Evolutionary conservation across 1,140 invertebrate genomes (phyloP).

Genomic region (Zeugodacus cucurbitae): DNA sequence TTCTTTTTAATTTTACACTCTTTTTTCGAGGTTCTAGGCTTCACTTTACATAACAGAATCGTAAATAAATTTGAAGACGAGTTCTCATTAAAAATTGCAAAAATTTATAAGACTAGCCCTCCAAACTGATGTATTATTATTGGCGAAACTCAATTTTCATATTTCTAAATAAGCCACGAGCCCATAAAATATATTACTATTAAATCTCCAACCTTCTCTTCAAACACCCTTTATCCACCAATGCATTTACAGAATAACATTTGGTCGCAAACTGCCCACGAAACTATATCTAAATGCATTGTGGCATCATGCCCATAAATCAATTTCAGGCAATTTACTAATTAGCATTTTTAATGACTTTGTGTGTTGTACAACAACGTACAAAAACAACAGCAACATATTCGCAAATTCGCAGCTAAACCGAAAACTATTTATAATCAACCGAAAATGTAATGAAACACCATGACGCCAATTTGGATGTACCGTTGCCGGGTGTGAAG

Average conservation of each 20-base stretch:
- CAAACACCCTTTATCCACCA: background rate
- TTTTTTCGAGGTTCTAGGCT: too few species aligned
- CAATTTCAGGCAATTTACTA: constrained; percentile 29
- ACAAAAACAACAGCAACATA: background rate
- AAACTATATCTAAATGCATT: background rate
- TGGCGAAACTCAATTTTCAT: too few species aligned
- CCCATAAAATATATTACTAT: background rate
- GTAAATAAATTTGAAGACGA: too few species aligned
- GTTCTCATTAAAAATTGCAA: too few species aligned
- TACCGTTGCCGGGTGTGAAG: background rate
- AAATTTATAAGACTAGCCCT: too few species aligned
- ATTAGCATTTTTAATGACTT: constrained; percentile 37
- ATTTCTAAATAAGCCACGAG: too few species aligned
- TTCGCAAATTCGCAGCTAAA: constrained; percentile 23
- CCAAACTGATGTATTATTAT: too few species aligned
- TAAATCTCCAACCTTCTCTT: background rate
- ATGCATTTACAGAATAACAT: background rate
- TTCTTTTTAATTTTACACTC: too few species aligned
- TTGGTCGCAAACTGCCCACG: background rate
- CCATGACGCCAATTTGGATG: background rate
- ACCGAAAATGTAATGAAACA: background rate
- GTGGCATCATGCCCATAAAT: background rate
- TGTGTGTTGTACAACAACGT: background rate
- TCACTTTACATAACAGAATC: too few species aligned
- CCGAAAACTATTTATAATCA: constrained; percentile 1